Conservation (phyloP, 2,797 vertebrate species). For the Syngnathus rostellatus region DNA sequence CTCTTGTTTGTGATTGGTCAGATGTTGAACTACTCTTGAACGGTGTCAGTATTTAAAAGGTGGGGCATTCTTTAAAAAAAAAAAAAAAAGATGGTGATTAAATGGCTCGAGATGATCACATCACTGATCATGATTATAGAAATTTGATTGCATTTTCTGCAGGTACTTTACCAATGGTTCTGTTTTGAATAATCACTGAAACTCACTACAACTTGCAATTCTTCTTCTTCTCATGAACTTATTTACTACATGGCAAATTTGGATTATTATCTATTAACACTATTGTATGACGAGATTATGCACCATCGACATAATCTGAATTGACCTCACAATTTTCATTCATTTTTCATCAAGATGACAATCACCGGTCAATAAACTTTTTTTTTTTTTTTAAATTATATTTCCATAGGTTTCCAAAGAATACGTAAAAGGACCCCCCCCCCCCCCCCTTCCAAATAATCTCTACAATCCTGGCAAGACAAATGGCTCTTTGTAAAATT, state of each 20-base stretch:
- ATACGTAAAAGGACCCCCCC: too few species aligned
- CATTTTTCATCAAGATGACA: too few species aligned
- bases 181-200: neutral
- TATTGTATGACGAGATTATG: neutral
- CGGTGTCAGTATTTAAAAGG: slow-evolving; percentile 42
- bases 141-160: neutral
- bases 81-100: neutral
- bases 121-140: neutral
- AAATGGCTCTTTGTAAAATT: slow-evolving; percentile 42
- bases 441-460: slow-evolving; percentile 18
- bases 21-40: slow-evolving; percentile 28
- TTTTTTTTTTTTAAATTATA: too few species aligned
- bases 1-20: slow-evolving; percentile 51
- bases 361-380: too few species aligned
- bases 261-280: neutral
- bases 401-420: too few species aligned
- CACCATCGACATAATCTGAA: neutral
- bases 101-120: neutral
- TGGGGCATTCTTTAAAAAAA: neutral
- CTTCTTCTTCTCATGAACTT: neutral
- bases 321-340: too few species aligned
- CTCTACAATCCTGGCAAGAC: slow-evolving; percentile 33
- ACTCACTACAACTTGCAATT: too few species aligned
- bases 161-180: neutral
- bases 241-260: neutral